phyloP scores from a whole-genome alignment of 1,140 invertebrate species.

The Protaetia brevitarsis region DNA sequence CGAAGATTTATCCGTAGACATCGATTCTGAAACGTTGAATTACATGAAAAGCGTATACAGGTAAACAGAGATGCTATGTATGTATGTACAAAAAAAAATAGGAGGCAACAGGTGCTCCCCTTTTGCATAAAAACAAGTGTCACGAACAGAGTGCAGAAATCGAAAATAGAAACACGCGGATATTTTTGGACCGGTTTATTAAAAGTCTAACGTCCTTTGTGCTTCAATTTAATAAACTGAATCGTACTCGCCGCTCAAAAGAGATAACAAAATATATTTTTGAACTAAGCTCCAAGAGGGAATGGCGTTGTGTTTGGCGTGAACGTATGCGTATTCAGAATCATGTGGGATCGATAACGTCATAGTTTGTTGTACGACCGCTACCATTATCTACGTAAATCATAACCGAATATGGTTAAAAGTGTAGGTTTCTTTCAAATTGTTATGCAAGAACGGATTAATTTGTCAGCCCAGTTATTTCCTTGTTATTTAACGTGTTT shows the following conservation, averaged over 20 bases:
- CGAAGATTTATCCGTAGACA: conserved; percentile 64
- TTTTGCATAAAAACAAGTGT: background rate
- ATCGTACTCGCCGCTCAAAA: no score
- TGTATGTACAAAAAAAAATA: no score
- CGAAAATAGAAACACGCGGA: background rate
- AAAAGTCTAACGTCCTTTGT: conserved; percentile 3
- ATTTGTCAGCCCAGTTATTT: no score
- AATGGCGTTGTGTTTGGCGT: no score
- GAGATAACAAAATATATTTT: no score
- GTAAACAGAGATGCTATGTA: conserved; percentile 48
- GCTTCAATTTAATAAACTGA: no score
- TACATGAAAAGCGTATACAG: conserved; percentile 64
- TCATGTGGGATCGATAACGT: background rate
- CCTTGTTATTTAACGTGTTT: no score
- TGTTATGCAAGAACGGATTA: no score
- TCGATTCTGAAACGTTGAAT: conserved; percentile 61
- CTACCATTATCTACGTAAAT: background rate
- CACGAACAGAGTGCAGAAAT: background rate
- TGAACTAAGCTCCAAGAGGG: no score
- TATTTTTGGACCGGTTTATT: background rate
- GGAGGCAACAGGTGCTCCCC: background rate
- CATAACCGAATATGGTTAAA: background rate
- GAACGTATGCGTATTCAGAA: no score
- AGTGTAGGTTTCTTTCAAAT: background rate
- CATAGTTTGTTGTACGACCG: no score